Conservation (phyloP, 1,140 invertebrate species). For the Drosophila novamexicana region DNA sequence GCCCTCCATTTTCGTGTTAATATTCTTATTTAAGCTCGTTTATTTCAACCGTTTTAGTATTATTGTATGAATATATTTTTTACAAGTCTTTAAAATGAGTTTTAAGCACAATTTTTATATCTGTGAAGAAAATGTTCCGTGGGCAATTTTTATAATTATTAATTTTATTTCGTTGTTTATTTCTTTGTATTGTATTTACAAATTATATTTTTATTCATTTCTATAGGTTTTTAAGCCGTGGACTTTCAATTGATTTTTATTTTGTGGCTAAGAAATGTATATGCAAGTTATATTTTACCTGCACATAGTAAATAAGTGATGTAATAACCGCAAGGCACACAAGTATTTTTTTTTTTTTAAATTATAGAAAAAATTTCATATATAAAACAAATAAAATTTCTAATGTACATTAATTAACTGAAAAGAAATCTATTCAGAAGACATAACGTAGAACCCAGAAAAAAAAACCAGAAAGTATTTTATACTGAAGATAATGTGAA, state of each 20-base stretch:
- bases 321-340: too few species aligned
- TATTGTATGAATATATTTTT: not conserved
- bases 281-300: too few species aligned
- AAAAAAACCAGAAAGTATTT: too few species aligned
- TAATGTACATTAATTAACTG: too few species aligned
- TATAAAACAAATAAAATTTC: too few species aligned
- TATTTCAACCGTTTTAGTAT: slow-evolving; percentile 5
- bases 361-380: too few species aligned
- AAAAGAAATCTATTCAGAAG: too few species aligned
- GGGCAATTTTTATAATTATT: not conserved
- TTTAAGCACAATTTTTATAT: not conserved
- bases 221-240: too few species aligned
- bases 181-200: not conserved
- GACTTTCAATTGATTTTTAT: not conserved
- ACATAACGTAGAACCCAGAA: too few species aligned
- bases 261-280: not conserved
- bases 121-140: not conserved
- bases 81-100: not conserved
- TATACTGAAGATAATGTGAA: too few species aligned
- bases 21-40: not conserved
- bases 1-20: slow-evolving; percentile 85
- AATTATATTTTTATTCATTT: not conserved
- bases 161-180: not conserved
- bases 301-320: too few species aligned
- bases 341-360: too few species aligned